phyloP scores from a whole-genome alignment of 2,113 vertebrate species.

The Erythrocercus mccallii region DNA sequence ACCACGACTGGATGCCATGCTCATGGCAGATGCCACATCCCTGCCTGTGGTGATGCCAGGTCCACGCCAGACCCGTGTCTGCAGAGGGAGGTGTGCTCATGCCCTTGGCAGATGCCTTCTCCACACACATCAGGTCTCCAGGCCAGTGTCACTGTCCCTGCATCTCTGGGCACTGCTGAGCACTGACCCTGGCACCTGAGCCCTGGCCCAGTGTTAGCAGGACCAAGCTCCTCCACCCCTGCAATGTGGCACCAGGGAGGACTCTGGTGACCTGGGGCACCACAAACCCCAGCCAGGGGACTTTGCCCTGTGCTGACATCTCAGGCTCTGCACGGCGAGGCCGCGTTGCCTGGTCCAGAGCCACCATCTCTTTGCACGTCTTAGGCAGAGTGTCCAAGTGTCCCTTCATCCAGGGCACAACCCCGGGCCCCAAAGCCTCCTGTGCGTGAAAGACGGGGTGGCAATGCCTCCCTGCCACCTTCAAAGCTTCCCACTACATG shows the following conservation, averaged over 20 bases:
- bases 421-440: background rate
- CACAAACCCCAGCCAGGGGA: background rate
- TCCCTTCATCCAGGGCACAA: rapidly evolving
- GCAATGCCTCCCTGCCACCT: background rate
- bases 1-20: background rate
- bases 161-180: background rate
- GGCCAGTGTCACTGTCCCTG: background rate
- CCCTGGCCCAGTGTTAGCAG: rapidly evolving
- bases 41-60: background rate
- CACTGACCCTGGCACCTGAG: background rate
- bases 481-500: background rate
- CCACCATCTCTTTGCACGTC: background rate
- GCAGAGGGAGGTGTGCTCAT: too few relatives aligned
- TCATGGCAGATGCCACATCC: background rate
- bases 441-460: rapidly evolving
- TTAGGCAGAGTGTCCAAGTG: rapidly evolving
- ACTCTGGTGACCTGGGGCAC: background rate
- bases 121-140: background rate
- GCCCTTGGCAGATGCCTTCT: background rate
- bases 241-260: background rate
- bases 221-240: background rate
- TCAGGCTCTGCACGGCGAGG: rapidly evolving
- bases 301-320: background rate
- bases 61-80: background rate
- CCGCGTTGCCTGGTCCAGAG: rapidly evolving